Conservation (phyloP, 2,113 vertebrate genomes). For the Miniopterus natalensis region DNA sequence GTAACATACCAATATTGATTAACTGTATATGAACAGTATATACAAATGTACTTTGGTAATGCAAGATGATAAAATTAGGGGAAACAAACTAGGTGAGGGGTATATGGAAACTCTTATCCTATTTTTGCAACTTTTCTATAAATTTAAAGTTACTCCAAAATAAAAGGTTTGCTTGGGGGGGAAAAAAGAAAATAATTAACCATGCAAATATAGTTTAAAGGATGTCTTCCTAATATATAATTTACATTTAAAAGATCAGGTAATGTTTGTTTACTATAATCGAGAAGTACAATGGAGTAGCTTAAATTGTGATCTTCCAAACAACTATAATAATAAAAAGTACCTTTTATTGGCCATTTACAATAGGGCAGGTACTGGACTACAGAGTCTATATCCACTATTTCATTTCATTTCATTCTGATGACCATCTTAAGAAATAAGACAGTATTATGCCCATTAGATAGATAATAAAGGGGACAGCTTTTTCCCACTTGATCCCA, state of each 20-base stretch:
- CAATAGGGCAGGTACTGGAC: background rate
- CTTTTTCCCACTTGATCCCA: background rate
- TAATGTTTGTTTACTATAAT: background rate
- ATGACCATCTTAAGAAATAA: background rate
- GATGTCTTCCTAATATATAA: background rate
- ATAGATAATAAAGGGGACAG: background rate
- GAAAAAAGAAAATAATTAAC: background rate
- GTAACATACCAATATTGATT: background rate
- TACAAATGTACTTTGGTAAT: background rate
- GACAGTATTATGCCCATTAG: background rate
- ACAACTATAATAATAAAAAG: background rate
- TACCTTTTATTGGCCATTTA: background rate
- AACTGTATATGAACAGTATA: too few species aligned
- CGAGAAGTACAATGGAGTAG: background rate
- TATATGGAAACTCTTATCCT: background rate
- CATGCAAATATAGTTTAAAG: background rate
- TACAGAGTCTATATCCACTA: background rate
- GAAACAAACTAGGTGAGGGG: background rate
- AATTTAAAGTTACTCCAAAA: constrained; percentile 36
- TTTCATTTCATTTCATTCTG: background rate
- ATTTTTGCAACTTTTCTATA: constrained; percentile 6
- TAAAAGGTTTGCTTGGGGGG: background rate
- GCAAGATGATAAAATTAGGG: background rate
- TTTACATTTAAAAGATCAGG: background rate
- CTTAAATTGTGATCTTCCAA: background rate